Conservation (phyloP, 2,888 invertebrate species). For the Mythimna ferrago region DNA sequence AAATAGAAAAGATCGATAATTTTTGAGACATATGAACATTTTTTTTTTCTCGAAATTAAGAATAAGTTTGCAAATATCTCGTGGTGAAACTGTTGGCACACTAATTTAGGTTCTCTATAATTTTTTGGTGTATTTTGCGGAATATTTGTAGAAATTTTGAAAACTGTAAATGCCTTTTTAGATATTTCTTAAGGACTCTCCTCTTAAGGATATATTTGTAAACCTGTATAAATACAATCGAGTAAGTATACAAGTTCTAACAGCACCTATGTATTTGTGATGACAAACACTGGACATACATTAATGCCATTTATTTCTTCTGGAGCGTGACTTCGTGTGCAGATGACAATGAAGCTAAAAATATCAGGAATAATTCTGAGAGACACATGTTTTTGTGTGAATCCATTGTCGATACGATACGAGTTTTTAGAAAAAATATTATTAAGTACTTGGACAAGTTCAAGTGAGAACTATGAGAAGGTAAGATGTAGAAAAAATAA, state of each 20-base stretch:
- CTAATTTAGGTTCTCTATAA: too few species aligned
- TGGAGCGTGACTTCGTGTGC: slow-evolving; percentile 89
- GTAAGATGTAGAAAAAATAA: too few species aligned
- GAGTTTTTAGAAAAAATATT: slow-evolving; percentile 32
- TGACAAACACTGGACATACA: slow-evolving; percentile 63
- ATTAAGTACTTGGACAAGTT: not conserved
- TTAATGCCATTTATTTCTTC: slow-evolving; percentile 87
- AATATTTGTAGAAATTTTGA: too few species aligned
- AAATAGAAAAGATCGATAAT: too few species aligned
- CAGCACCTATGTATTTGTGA: slow-evolving; percentile 11
- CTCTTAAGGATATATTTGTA: slow-evolving; percentile 1
- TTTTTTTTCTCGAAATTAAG: too few species aligned
- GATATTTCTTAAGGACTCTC: not conserved
- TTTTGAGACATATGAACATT: too few species aligned
- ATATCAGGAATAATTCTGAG: slow-evolving; percentile 89
- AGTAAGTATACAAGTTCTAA: slow-evolving; percentile 4
- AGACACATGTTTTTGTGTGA: slow-evolving; percentile 77
- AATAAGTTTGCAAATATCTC: too few species aligned
- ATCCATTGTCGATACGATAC: slow-evolving; percentile 72
- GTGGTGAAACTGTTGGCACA: too few species aligned
- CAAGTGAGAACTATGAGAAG: too few species aligned
- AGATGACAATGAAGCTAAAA: slow-evolving; percentile 89
- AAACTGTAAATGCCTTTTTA: too few species aligned
- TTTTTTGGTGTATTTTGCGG: too few species aligned
- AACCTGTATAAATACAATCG: not conserved